Percentiles rank a stretch among this genome's conserved stretches.
phyloP scores from a whole-genome alignment of 1,140 invertebrate genomes.

The Nylanderia fulva region DNA sequence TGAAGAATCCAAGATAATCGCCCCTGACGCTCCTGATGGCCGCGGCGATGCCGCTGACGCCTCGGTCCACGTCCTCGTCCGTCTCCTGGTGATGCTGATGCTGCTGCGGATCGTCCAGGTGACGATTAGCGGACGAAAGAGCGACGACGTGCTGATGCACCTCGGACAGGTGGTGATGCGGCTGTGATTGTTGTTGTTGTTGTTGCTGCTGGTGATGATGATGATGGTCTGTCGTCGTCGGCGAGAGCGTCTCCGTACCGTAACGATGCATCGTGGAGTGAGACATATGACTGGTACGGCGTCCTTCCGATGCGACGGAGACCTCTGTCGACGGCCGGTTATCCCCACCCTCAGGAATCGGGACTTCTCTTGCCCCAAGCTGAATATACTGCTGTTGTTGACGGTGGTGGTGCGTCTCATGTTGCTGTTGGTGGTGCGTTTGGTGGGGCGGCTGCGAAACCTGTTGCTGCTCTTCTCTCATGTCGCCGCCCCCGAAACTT shows the following conservation, averaged over 20 bases:
- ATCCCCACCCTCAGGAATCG: constrained; percentile 82
- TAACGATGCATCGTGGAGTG: constrained; percentile 84
- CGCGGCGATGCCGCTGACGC: constrained; percentile 75
- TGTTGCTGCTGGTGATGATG: constrained; percentile 74
- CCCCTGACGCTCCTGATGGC: constrained; percentile 76
- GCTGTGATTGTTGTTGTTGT: constrained; percentile 58
- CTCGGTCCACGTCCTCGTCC: constrained; percentile 69
- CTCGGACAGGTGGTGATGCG: constrained; percentile 68
- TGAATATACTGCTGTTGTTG: constrained; percentile 65
- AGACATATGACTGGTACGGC: constrained; percentile 82
- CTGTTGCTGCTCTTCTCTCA: constrained; percentile 75
- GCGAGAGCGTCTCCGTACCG: constrained; percentile 80
- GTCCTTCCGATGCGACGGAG: constrained; percentile 77
- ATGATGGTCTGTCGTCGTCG: constrained; percentile 76
- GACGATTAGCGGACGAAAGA: constrained; percentile 45
- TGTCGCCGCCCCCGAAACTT: constrained; percentile 64
- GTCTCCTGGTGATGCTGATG: constrained; percentile 64
- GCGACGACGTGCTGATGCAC: constrained; percentile 48
- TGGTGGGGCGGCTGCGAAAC: constrained; percentile 67
- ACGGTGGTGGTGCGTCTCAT: constrained; percentile 58
- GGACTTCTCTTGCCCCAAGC: constrained; percentile 77
- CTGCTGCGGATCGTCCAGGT: constrained; percentile 64
- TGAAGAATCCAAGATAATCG: constrained; percentile 78
- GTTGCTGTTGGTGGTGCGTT: constrained; percentile 61
- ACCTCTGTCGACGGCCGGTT: constrained; percentile 75